Base-by-base conservation (phyloP, 2,797 vertebrate genomes). In the Oreortyx pictus region DNA sequence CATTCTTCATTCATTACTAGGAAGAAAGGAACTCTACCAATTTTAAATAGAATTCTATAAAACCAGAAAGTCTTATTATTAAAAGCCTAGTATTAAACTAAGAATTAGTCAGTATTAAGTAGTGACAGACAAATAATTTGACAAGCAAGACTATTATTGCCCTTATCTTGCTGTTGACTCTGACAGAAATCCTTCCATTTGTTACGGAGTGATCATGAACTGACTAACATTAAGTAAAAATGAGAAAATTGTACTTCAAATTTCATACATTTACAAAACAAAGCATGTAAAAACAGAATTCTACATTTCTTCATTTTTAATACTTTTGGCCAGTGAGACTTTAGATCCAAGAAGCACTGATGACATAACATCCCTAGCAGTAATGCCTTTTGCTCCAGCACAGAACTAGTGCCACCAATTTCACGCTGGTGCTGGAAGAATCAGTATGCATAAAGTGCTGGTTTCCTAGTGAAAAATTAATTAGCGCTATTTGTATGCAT, bases 401-500 rank as follows among this genome's bases (percentile, higher is more conserved):
- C 1, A 86, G 87, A 87, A 80, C 18, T 22, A 44, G 41, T 50
- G 80, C 54, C 85, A 92, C 86, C 72, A 65, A 71, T 71, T 89
- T 86, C 89, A 52, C 39, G 90, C 85, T 89, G 81, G 64, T 11
- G 22, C 5, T 59, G 77, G 33, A 77, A 33, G 35, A 93, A 91
- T 94, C 93, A 54, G 94, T 76, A 96, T 92, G 95, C 93, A 74
- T 25, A 6, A 71, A 29, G 81, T 11, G 29, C 70, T 61, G 68
- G 82, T 61, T 85, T 89, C 86, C 93, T 67, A 84, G 87, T 92
- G 95, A 92, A 95, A 96, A 95, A 94, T 95, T 96, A 94, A 96
- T 96, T 92, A 93, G 92, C 90, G 64, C 92, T 91, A 90, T 97
- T 94, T 90, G 97, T 92, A 95, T 95, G 96, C 96, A 61, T 74